These are phyloP conservation scores for Otolemur garnettii DNA, from an alignment of 2,113 vertebrate species.

Conservation along the genomic window DNA sequence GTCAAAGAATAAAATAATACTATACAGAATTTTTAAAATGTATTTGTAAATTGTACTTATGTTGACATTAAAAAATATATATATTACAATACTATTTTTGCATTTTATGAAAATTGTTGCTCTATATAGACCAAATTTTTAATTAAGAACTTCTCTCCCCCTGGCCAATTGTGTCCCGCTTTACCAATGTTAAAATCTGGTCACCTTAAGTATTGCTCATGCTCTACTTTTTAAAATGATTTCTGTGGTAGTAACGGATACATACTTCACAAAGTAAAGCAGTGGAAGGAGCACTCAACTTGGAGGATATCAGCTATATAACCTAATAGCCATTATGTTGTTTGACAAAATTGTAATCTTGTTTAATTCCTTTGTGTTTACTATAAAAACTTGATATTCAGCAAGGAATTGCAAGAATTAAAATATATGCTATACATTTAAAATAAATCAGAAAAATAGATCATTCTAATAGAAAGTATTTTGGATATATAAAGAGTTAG, in stretches of 20 bases:
- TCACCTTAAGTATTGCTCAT: not conserved
- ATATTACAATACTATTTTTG: no score
- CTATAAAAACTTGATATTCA: not conserved
- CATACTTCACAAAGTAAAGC: not conserved
- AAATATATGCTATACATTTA: not conserved
- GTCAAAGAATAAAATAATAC: no score
- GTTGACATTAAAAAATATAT: no score
- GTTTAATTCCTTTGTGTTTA: not conserved
- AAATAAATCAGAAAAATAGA: slow-evolving; percentile 7
- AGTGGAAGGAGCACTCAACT: not conserved
- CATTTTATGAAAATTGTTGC: no score
- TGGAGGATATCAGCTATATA: not conserved
- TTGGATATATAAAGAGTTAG: slow-evolving; percentile 37
- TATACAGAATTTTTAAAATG: no score
- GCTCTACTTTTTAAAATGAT: not conserved
- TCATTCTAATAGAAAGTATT: slow-evolving; percentile 21
- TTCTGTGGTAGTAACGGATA: not conserved
- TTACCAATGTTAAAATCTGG: no score
- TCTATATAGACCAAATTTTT: no score
- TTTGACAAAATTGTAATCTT: not conserved
- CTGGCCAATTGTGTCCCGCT: no score
- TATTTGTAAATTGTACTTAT: no score
- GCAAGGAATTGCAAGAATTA: not conserved
- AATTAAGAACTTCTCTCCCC: no score
- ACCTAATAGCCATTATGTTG: not conserved